These are phyloP conservation scores for Conchocele bisecta DNA, from an alignment of 2,888 invertebrate species.

Conservation along the genomic window DNA sequence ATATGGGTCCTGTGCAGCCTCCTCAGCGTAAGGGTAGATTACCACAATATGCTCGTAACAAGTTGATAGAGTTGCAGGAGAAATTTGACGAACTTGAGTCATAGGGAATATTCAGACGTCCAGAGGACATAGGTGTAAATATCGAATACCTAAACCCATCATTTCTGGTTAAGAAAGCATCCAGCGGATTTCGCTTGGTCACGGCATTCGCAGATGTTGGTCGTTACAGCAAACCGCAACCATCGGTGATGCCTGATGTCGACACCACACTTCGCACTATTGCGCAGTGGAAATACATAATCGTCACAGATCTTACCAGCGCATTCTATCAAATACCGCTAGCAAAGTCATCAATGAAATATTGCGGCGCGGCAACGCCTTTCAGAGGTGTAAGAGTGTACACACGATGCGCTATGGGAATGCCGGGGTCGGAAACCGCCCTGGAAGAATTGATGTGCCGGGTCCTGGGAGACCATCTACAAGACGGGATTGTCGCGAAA, in stretches of 20 bases:
- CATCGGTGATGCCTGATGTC: conserved; percentile 47
- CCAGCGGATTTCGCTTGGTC: conserved; percentile 55
- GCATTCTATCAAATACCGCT: conserved; percentile 64
- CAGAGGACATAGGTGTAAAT: too few relatives aligned
- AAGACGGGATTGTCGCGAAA: conserved; percentile 54
- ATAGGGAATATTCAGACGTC: conserved; percentile 50
- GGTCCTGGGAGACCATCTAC: conserved; percentile 53
- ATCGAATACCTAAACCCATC: conserved; percentile 68
- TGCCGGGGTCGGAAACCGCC: conserved; percentile 62
- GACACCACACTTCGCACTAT: conserved; percentile 48
- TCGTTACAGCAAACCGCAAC: conserved; percentile 61
- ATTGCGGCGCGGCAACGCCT: conserved; percentile 57
- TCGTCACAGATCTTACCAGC: conserved; percentile 54
- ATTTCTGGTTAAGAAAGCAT: conserved; percentile 59
- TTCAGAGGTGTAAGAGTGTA: conserved; percentile 54
- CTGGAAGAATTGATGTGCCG: conserved; percentile 56
- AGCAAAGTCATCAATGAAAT: conserved; percentile 43
- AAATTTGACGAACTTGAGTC: conserved; percentile 62
- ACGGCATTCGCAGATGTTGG: conserved; percentile 61
- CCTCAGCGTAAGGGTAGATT: too few relatives aligned
- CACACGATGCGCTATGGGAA: conserved; percentile 59
- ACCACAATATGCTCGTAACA: too few relatives aligned
- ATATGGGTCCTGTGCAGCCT: too few relatives aligned
- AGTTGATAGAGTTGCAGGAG: conserved; percentile 41
- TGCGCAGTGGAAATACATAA: conserved; percentile 59